These are phyloP conservation scores for Hetaerina americana DNA, from an alignment of 1,140 invertebrate genomes.

Conservation along the genomic window DNA sequence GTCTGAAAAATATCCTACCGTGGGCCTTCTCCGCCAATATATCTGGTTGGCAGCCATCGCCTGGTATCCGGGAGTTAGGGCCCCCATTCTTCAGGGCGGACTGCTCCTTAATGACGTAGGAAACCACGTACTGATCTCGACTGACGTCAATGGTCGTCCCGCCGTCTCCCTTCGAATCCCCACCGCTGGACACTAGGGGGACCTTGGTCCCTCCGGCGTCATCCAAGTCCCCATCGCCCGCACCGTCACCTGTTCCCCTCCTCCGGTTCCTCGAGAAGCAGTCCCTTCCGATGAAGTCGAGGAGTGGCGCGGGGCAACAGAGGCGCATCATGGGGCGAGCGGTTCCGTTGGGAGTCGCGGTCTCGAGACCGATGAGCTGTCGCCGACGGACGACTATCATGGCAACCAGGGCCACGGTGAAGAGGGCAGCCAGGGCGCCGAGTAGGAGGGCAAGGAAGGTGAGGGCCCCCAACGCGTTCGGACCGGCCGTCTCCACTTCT, in stretches of 20 bases:
- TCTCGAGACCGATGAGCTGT: background rate
- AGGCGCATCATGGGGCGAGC: background rate
- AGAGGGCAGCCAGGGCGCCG: background rate
- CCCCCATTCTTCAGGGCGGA: background rate
- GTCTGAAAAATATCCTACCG: no score
- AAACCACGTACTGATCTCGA: background rate
- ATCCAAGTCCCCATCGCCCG: background rate
- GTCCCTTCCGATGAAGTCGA: no score
- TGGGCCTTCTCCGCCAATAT: background rate
- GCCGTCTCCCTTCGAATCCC: background rate
- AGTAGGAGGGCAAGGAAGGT: background rate
- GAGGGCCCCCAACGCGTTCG: background rate
- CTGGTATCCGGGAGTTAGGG: background rate
- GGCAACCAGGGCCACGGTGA: background rate
- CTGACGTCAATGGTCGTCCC: background rate
- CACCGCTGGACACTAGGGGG: background rate
- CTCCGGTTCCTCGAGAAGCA: background rate
- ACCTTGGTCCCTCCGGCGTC: background rate
- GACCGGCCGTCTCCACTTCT: background rate
- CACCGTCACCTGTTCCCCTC: background rate
- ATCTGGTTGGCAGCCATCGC: background rate
- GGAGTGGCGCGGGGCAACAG: no score
- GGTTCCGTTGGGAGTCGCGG: background rate
- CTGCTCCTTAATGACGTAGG: background rate
- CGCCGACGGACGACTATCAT: background rate